phyloP scores from a whole-genome alignment of 2,797 vertebrate species.

The Pangasius djambal region DNA sequence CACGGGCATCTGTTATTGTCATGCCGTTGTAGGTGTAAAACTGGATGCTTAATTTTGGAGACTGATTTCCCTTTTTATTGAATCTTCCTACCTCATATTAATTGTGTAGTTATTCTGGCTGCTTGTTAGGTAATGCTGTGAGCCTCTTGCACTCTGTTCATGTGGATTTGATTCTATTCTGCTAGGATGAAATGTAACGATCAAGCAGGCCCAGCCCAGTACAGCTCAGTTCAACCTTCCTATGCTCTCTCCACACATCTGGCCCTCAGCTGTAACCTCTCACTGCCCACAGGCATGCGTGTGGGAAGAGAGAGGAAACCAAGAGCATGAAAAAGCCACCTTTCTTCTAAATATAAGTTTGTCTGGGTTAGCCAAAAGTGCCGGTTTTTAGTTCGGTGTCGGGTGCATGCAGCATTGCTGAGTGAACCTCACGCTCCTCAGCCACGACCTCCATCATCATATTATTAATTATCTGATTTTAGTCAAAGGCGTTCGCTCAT shows the following conservation, averaged over 20 bases:
- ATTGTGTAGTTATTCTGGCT: background rate
- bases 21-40: background rate
- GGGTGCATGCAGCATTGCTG: conserved; percentile 69
- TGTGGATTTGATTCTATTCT: conserved; percentile 26
- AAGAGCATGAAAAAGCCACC: conserved; percentile 74
- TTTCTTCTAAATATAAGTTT: conserved; percentile 79
- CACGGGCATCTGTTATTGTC: conserved; percentile 29
- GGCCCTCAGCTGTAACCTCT: conserved; percentile 62
- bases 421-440: conserved; percentile 50
- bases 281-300: conserved; percentile 66
- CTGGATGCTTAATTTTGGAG: background rate
- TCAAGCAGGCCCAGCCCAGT: conserved; percentile 6
- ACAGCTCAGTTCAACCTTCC: conserved; percentile 53
- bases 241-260: conserved; percentile 76
- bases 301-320: conserved; percentile 77
- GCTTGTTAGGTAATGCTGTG: background rate
- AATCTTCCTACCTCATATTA: background rate
- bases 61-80: background rate
- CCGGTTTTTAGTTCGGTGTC: conserved; percentile 64
- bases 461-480: conserved; percentile 74
- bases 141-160: background rate
- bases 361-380: conserved; percentile 75
- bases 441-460: conserved; percentile 55
- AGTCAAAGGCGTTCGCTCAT: conserved; percentile 59
- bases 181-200: conserved; percentile 36